Base-by-base conservation (phyloP, 2,888 invertebrate genomes). In the Xestobium rufovillosum region DNA sequence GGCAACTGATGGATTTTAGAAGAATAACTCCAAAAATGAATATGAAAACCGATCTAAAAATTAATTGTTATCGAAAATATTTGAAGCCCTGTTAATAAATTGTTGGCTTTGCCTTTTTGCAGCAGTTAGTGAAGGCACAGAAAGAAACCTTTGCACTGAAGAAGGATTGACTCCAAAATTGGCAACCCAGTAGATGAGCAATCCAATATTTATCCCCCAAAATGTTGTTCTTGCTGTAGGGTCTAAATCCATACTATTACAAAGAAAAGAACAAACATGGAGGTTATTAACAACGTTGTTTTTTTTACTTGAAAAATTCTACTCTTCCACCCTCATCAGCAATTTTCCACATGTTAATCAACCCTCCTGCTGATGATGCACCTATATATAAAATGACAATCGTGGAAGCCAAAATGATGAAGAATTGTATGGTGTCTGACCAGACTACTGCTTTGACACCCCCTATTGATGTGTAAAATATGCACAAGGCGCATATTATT, bases 401-500 rank as follows among this genome's bases (percentile, higher is more conserved):
- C 11, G 70, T 58, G 11, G 76, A 72, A 1, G 71, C 69, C 11
- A 68, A 50, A 43, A 69, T 71, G 0, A 77, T 71, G 23, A 35
- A 43, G 33, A 53, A 50, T 32, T 78, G 76, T 36, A 72, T 54
- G 8, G 69, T 65, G 43, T 73, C 73, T 2, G 79, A 74, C 64
- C 77, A 76, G 3, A 80, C 74, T 2, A 81, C 76, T 2, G 79
- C 80, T 53, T 76, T 67, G 17, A 80, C 55, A 2, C 79, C 79
- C 26, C 76, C 83, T 14, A 83, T 55, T 1, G 81, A 78, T 2
- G 83, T 83, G 49, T 85, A 80, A 19, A 83, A 79, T 16, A 82
- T 81, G 56, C 84, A 85, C 2, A 78, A 69, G 2, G 75, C 63
- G 50, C 81, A 81, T 8, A 81, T 71, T 0, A 80, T 66, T 1